phyloP scores from a whole-genome alignment of 2,797 vertebrate species.

The Characodon lateralis region DNA sequence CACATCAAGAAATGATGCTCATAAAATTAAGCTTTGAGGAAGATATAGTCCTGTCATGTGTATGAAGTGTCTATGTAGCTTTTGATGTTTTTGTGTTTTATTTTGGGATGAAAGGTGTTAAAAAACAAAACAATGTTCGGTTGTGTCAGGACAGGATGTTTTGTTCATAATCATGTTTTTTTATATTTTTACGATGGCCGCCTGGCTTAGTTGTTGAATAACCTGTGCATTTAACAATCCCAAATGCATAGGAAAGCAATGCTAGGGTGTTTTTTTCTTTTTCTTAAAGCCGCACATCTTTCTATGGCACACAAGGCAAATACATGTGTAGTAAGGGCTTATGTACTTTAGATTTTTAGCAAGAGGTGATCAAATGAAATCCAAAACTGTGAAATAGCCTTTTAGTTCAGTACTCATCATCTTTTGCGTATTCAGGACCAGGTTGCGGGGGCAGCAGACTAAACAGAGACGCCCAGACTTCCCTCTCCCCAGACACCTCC shows the following conservation, averaged over 20 bases:
- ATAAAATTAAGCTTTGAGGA: too few species aligned
- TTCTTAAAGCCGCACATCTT: background rate
- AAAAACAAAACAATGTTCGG: background rate
- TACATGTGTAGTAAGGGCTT: background rate
- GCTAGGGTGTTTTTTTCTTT: too few species aligned
- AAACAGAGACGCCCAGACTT: too few species aligned
- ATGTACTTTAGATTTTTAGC: background rate
- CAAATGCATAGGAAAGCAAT: background rate
- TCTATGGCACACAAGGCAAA: background rate
- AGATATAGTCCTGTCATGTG: too few species aligned
- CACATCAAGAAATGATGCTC: too few species aligned
- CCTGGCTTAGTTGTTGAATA: too few species aligned
- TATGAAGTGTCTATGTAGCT: background rate
- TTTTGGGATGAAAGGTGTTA: background rate
- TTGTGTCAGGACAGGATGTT: background rate
- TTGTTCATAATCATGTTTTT: background rate
- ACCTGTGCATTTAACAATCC: background rate
- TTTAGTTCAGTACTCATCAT: too few species aligned
- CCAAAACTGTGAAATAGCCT: background rate
- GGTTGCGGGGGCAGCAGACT: too few species aligned
- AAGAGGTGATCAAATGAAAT: background rate
- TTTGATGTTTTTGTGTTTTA: background rate
- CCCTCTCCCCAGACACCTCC: too few species aligned
- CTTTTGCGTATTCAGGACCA: too few species aligned
- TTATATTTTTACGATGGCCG: background rate